Evolutionary conservation across 2,797 vertebrate species (phyloP).

Genomic region (Phrynocephalus guinanensis): DNA sequence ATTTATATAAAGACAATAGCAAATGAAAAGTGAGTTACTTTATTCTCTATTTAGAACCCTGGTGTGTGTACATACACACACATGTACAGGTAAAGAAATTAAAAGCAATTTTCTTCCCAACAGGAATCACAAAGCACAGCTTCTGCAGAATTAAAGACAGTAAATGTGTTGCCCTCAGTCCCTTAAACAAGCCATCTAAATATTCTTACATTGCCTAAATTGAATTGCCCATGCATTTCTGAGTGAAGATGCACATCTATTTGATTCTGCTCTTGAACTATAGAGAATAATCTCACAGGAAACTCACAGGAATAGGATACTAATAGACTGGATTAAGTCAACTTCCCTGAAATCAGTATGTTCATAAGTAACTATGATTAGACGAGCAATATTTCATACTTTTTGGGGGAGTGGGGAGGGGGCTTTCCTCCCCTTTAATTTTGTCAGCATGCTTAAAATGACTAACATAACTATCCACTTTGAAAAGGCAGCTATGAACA

Average conservation of each 20-base stretch:
- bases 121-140: not conserved
- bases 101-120: not conserved
- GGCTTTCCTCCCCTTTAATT: too few relatives aligned
- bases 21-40: constrained; percentile 2
- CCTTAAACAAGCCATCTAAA: not conserved
- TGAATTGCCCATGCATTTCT: not conserved
- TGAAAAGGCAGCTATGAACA: too few relatives aligned
- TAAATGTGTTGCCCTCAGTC: not conserved
- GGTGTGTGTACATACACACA: not conserved
- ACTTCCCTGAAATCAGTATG: not conserved
- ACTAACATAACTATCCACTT: too few relatives aligned
- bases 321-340: not conserved
- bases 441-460: too few relatives aligned
- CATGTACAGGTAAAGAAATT: not conserved
- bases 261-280: not conserved
- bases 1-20: not conserved
- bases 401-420: too few relatives aligned
- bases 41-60: not conserved
- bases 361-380: not conserved
- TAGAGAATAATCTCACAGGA: not conserved
- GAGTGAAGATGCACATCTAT: not conserved
- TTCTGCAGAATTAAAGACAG: not conserved
- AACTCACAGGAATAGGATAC: not conserved
- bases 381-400: too few relatives aligned
- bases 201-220: not conserved